Conservation (phyloP, 2,888 invertebrate species). For the Epirrhoe tristata region DNA sequence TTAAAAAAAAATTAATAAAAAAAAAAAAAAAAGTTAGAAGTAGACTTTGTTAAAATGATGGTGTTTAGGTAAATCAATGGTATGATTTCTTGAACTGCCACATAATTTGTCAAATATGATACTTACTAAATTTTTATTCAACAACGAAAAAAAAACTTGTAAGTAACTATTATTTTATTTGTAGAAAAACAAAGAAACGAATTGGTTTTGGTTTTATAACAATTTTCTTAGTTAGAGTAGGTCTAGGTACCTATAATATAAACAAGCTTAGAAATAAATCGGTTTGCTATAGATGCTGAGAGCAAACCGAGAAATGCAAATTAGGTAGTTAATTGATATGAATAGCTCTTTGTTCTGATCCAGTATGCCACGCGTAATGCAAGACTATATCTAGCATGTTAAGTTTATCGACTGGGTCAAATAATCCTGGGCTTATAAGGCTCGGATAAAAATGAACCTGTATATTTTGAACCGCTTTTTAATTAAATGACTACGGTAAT, state of each 20-base stretch:
- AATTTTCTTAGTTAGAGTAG: too few relatives aligned
- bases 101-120: background rate
- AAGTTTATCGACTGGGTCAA: background rate
- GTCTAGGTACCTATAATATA: too few relatives aligned
- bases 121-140: too few relatives aligned
- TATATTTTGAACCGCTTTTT: background rate
- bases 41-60: background rate
- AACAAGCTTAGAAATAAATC: slow-evolving; percentile 23
- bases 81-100: background rate
- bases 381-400: background rate
- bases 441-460: background rate
- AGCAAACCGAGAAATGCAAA: slow-evolving; percentile 25
- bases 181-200: too few relatives aligned
- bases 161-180: too few relatives aligned
- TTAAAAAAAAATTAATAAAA: too few relatives aligned
- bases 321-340: slow-evolving; percentile 16
- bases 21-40: background rate
- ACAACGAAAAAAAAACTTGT: too few relatives aligned
- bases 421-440: background rate
- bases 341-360: slow-evolving; percentile 28
- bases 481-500: too few relatives aligned
- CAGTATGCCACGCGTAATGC: slow-evolving; percentile 19
- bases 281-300: slow-evolving; percentile 7
- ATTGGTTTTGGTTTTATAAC: too few relatives aligned
- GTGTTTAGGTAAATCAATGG: background rate